A percentile compares a stretch with the other conserved stretches of the same genome.
Conservation (phyloP, 2,888 invertebrate species). For the Eucera pruinosa region DNA sequence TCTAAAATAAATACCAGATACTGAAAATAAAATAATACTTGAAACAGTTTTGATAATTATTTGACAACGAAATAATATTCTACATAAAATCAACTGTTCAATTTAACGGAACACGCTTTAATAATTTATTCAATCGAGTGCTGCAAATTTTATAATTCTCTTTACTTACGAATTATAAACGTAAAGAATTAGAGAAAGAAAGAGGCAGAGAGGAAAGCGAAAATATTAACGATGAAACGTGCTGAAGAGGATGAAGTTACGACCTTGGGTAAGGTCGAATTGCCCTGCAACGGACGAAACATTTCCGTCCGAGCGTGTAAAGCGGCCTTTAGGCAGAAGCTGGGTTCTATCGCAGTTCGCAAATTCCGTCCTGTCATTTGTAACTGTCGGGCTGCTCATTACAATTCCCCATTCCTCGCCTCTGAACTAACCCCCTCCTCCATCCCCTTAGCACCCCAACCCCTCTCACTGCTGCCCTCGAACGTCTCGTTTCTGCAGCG, state of each 20-base stretch:
- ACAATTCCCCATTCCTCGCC: conserved; percentile 84
- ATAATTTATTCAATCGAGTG: not conserved
- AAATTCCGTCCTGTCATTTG: conserved; percentile 85
- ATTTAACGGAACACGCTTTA: not conserved
- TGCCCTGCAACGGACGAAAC: conserved; percentile 72
- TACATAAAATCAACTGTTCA: not conserved
- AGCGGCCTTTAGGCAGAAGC: conserved; percentile 82
- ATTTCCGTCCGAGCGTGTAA: conserved; percentile 78
- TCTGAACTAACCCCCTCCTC: conserved; percentile 66
- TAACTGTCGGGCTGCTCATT: conserved; percentile 85
- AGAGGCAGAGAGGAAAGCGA: conserved; percentile 19
- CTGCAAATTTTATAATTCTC: conserved; percentile 37
- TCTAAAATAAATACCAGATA: too few relatives aligned
- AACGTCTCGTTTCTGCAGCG: conserved; percentile 66
- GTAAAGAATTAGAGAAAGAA: not conserved
- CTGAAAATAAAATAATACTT: too few relatives aligned
- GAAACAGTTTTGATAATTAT: too few relatives aligned
- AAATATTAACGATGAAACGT: conserved; percentile 52
- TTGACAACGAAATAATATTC: too few relatives aligned
- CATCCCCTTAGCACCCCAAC: conserved; percentile 41
- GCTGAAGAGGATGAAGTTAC: conserved; percentile 69
- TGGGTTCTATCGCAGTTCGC: conserved; percentile 83
- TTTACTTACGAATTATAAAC: conserved; percentile 5
- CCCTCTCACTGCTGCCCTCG: conserved; percentile 50
- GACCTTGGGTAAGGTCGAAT: conserved; percentile 70